phyloP scores from a whole-genome alignment of 2,888 invertebrate species.

The Parnassius smintheus region DNA sequence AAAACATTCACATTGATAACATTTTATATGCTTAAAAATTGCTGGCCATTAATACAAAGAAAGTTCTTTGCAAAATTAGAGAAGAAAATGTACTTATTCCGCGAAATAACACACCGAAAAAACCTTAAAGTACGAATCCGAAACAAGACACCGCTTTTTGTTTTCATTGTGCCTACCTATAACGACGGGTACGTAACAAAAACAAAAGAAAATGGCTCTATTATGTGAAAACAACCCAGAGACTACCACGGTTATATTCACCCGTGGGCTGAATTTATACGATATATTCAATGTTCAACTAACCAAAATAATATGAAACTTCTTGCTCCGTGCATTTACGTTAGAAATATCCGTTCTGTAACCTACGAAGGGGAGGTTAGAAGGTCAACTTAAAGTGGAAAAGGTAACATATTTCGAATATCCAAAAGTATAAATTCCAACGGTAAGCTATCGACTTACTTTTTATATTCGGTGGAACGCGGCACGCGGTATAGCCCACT shows the following conservation, averaged over 20 bases:
- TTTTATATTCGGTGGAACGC: slow-evolving; percentile 76
- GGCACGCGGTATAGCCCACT: slow-evolving; percentile 67
- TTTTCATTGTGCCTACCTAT: slow-evolving; percentile 78
- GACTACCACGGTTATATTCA: slow-evolving; percentile 76
- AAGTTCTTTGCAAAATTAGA: slow-evolving; percentile 23
- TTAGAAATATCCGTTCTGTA: slow-evolving; percentile 5
- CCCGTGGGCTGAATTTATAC: slow-evolving; percentile 80
- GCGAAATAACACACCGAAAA: slow-evolving; percentile 36
- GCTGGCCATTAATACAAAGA: slow-evolving; percentile 2
- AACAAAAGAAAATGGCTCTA: slow-evolving; percentile 81
- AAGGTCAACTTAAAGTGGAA: slow-evolving; percentile 47
- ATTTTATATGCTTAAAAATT: not conserved
- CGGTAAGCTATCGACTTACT: slow-evolving; percentile 81
- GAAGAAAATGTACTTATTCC: slow-evolving; percentile 43
- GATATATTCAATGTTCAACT: slow-evolving; percentile 69
- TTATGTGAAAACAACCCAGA: slow-evolving; percentile 80
- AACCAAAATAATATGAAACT: slow-evolving; percentile 51
- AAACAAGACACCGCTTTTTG: slow-evolving; percentile 75
- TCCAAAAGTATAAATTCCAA: slow-evolving; percentile 79
- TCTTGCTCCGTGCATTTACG: slow-evolving; percentile 36
- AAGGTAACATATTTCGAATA: slow-evolving; percentile 74
- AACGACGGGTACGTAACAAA: slow-evolving; percentile 74
- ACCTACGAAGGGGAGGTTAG: slow-evolving; percentile 27
- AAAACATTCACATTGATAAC: no score
- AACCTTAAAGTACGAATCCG: slow-evolving; percentile 55